Percentiles rank a stretch among this genome's conserved stretches.
Conservation (phyloP, 2,797 vertebrate genomes). For the Chaenodraco wilsoni region DNA sequence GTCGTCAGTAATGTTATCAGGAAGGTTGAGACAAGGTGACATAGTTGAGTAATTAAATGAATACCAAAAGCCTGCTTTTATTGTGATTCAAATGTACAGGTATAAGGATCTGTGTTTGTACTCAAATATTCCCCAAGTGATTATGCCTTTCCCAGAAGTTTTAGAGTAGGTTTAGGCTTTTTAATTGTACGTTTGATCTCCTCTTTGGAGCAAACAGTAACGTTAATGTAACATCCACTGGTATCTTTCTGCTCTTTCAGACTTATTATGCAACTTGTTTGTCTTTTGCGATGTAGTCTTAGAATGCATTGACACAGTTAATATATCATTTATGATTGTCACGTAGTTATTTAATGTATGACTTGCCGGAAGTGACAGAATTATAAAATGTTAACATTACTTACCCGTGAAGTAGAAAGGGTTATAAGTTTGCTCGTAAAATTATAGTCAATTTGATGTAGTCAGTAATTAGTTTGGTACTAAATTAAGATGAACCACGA, state of each 20-base stretch:
- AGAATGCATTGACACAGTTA: conserved; percentile 3
- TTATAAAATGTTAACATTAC: not conserved
- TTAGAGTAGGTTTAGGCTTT: not conserved
- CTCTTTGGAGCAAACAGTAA: not conserved
- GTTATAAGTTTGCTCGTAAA: not conserved
- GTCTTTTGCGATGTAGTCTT: not conserved
- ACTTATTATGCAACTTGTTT: conserved; percentile 17
- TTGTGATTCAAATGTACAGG: accelerated
- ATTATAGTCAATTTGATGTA: not conserved
- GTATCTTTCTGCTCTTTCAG: conserved; percentile 3
- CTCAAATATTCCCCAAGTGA: not conserved
- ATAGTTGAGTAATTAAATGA: not conserved
- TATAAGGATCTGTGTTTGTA: not conserved
- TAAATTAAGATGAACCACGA: not conserved
- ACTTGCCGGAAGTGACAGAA: conserved; percentile 2
- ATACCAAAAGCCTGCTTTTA: not conserved
- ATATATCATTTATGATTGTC: conserved; percentile 1
- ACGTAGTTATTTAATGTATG: conserved; percentile 5
- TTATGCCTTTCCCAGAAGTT: not conserved
- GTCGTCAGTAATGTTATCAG: not conserved
- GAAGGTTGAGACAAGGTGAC: not conserved
- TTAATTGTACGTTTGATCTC: not conserved
- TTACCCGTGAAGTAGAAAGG: not conserved
- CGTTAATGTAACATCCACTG: conserved; percentile 1
- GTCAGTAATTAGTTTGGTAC: not conserved